Evolutionary conservation across 2,113 vertebrate species (phyloP).

Genomic region (Phalacrocorax aristotelis): DNA sequence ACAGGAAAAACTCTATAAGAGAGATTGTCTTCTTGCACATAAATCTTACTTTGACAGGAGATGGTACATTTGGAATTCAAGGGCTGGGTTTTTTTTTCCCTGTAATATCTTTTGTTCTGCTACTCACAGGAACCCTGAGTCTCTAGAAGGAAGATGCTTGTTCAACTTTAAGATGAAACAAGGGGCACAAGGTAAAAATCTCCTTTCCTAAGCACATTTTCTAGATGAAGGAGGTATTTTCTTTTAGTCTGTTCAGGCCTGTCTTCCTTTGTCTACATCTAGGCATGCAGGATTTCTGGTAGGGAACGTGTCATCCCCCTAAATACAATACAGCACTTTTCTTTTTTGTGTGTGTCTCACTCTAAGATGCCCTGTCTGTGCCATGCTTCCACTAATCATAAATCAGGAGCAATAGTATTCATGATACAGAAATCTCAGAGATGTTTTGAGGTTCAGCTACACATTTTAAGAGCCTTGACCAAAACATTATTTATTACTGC

Average conservation of each 20-base stretch:
- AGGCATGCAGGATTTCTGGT: background rate
- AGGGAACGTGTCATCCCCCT: background rate
- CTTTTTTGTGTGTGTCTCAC: background rate
- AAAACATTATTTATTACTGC: constrained; percentile 19
- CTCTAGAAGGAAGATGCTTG: background rate
- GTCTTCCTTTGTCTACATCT: background rate
- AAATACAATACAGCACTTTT: background rate
- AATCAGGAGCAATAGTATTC: background rate
- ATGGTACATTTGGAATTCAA: background rate
- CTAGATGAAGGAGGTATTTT: background rate
- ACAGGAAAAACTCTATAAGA: constrained; percentile 48
- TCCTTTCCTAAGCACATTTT: background rate
- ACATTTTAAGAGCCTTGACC: background rate
- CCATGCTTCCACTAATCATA: background rate
- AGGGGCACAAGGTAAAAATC: background rate
- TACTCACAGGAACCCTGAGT: background rate
- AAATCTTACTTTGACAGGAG: constrained; percentile 39
- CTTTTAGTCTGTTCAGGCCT: background rate
- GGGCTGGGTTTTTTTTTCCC: background rate
- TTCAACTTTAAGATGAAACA: constrained; percentile 4
- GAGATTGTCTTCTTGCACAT: constrained; percentile 25
- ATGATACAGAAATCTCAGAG: background rate
- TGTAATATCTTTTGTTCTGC: background rate
- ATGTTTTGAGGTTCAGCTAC: background rate
- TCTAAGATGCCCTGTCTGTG: background rate